These are phyloP conservation scores for Drosophila kepulauana DNA, from an alignment of 1,140 invertebrate genomes.

Conservation along the genomic window DNA sequence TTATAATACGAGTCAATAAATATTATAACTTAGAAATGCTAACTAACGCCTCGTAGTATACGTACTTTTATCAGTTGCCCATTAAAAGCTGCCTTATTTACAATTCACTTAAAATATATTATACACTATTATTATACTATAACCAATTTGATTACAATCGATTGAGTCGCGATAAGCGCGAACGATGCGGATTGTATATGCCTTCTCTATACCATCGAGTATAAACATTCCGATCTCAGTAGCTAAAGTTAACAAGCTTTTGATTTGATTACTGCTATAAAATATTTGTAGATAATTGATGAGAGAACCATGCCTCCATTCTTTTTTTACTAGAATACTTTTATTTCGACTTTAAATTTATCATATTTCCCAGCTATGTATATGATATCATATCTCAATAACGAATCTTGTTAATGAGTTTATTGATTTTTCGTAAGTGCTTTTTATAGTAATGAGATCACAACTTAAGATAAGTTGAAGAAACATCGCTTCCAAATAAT, in stretches of 20 bases:
- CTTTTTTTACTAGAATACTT: too few relatives aligned
- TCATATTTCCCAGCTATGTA: too few relatives aligned
- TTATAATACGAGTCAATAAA: slow-evolving; percentile 31
- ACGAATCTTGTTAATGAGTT: too few relatives aligned
- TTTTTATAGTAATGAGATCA: background rate
- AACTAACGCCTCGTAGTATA: background rate
- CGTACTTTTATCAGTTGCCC: slow-evolving; percentile 9
- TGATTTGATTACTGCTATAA: too few relatives aligned
- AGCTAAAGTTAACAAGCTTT: too few relatives aligned
- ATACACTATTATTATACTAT: slow-evolving; percentile 4
- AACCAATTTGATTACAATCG: slow-evolving; percentile 11
- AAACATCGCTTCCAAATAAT: background rate
- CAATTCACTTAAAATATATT: slow-evolving; percentile 1
- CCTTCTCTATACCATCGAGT: background rate
- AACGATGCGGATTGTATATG: background rate
- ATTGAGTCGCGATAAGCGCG: background rate
- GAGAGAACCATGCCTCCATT: too few relatives aligned
- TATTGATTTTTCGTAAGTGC: background rate
- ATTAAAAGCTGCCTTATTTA: background rate
- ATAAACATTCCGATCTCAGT: background rate
- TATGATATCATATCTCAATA: too few relatives aligned
- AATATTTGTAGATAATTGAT: too few relatives aligned
- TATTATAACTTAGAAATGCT: slow-evolving; percentile 13
- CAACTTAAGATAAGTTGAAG: background rate
- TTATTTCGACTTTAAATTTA: too few relatives aligned